Evolutionary conservation across 2,888 invertebrate species (phyloP).

Genomic region (Caenorhabditis angaria): DNA sequence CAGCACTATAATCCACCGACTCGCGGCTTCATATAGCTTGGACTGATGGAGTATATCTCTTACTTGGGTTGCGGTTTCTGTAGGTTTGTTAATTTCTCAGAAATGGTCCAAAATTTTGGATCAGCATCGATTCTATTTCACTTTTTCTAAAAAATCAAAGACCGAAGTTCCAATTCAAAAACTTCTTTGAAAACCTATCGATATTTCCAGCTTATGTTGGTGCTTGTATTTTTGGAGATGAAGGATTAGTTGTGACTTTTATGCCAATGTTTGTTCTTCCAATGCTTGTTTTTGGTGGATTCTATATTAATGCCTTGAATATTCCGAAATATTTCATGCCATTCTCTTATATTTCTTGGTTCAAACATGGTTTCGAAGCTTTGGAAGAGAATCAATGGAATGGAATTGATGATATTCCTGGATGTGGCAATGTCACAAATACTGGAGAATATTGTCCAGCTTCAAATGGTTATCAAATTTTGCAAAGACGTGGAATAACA

Average conservation of each 20-base stretch:
- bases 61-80: conserved; percentile 57
- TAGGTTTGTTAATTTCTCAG: conserved; percentile 41
- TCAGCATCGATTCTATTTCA: conserved; percentile 7
- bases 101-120: too few relatives aligned
- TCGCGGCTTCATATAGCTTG: too few relatives aligned
- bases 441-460: conserved; percentile 46
- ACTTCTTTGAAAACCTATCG: too few relatives aligned
- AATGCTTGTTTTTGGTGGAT: conserved; percentile 60
- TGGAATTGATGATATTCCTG: conserved; percentile 13
- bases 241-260: conserved; percentile 59
- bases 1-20: too few relatives aligned
- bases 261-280: conserved; percentile 63
- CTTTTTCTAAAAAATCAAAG: conserved; percentile 3
- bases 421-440: not conserved
- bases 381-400: conserved; percentile 63
- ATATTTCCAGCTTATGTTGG: conserved; percentile 59
- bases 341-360: conserved; percentile 62
- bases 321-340: conserved; percentile 56
- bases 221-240: conserved; percentile 63
- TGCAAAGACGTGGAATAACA: conserved; percentile 48
- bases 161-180: too few relatives aligned
- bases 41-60: conserved; percentile 50
- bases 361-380: conserved; percentile 64
- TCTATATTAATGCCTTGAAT: conserved; percentile 59
- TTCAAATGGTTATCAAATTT: conserved; percentile 33